Evolutionary conservation across 1,140 invertebrate genomes (phyloP), one percentile per base, ranked within the genome.

Genomic region (Doryteuthis pealeii): DNA sequence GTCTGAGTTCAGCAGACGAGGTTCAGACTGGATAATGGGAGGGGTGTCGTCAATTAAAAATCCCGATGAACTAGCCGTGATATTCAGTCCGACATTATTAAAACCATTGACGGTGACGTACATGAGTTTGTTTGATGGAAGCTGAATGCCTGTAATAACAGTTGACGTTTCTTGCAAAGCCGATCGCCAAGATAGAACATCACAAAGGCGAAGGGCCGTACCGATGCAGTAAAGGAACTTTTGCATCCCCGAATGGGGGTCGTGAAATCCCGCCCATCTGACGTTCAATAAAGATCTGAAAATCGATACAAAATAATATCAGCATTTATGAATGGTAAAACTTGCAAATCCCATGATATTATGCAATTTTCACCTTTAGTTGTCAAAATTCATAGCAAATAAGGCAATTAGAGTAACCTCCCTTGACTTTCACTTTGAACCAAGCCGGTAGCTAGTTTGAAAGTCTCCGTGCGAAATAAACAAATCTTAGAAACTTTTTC

Each of bases 151-250:
- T 1, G 73, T 40, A 71, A 72, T 71, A 2, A 76, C 72, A 12
- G 77, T 54, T 14, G 30, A 67, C 26, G 73, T 67, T 14, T 74
- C 35, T 28, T 79, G 65, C 28, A 74, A 49, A 12, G 72, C 45
- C 26, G 74, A 73, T 14, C 26, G 58, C 14, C n/a, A 65, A 12
- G 65, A 18, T 40, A 76, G 30, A n/a, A 79, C 65, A 66, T 81
- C 75, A 66, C 82, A 83, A 15, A 28, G 14, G 1, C 54, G 15
- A 31, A 14, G 31, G 30, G 15, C 1, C 22, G 65, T 73, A 12
- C 77, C 78, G 14, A 81, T 54, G 66, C 80, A 83, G n/a, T 75
- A 75, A 40, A 77, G 75, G 54, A 76, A 81, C 54, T 81, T 71
- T 26, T 76, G 54, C 54, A 83, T 76, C 3, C 72, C 77, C 1